Percentiles rank a stretch among this genome's conserved stretches.
phyloP scores from a whole-genome alignment of 2,113 vertebrate species.

The Phalacrocorax brasilianus region DNA sequence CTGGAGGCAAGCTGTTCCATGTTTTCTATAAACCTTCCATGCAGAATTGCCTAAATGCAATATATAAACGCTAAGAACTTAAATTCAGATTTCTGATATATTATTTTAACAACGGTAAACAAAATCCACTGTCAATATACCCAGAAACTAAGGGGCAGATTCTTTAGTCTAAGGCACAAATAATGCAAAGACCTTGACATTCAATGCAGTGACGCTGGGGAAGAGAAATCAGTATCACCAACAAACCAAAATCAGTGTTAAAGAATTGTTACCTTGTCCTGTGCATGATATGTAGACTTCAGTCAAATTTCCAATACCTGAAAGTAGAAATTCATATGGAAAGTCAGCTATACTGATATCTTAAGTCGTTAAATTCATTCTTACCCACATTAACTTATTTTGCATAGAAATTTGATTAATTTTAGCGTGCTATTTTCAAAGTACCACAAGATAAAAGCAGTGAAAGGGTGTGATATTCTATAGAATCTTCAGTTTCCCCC shows the following conservation, averaged over 20 bases:
- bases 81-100: not conserved
- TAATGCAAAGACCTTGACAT: not conserved
- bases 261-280: conserved; percentile 1
- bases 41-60: not conserved
- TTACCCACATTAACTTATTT: not conserved
- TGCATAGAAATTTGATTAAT: not conserved
- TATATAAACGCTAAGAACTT: not conserved
- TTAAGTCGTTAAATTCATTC: not conserved
- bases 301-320: conserved; percentile 34
- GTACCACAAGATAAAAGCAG: not conserved
- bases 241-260: not conserved
- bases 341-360: not conserved
- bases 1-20: not conserved
- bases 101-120: not conserved
- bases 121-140: not conserved
- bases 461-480: not conserved
- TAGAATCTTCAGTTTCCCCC: not conserved
- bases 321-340: not conserved
- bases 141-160: not conserved
- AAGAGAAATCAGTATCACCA: not conserved
- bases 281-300: not conserved
- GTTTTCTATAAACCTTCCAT: not conserved
- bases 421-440: not conserved
- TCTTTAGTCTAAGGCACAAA: not conserved
- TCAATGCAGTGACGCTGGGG: not conserved